A percentile compares a stretch with the other conserved stretches of the same genome.
phyloP scores from a whole-genome alignment of 2,113 vertebrate species.

The Erythrocebus patas region DNA sequence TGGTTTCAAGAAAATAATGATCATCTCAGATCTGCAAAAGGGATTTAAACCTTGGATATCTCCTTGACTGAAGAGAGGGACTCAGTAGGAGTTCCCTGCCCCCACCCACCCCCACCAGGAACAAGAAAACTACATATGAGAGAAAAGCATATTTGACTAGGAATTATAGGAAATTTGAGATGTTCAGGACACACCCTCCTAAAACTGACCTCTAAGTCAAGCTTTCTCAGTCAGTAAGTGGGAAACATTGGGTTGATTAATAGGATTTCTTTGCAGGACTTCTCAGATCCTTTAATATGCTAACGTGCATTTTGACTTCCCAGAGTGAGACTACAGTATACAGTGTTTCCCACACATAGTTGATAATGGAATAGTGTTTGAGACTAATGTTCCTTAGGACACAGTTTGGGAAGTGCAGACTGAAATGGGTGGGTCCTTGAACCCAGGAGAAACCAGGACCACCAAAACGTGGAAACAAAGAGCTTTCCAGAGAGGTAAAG shows the following conservation, averaged over 20 bases:
- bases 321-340: neutral
- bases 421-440: neutral
- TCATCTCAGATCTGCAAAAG: neutral
- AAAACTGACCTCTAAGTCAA: neutral
- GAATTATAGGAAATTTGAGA: neutral
- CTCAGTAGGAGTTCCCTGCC: neutral
- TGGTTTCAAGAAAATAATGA: neutral
- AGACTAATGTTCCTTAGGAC: neutral
- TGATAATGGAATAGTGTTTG: neutral
- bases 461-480: neutral
- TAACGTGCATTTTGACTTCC: neutral
- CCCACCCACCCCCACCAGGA: neutral
- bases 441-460: neutral
- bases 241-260: neutral
- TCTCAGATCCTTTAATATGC: neutral
- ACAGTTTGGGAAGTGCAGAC: neutral
- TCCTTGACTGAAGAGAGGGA: neutral
- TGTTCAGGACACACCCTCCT: neutral
- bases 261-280: neutral
- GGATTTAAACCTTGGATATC: neutral
- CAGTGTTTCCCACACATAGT: neutral
- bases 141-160: neutral
- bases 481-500: neutral
- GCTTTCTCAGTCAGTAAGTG: neutral
- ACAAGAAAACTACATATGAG: neutral